A percentile compares a stretch with the other conserved stretches of the same genome.
Evolutionary conservation across 2,797 vertebrate genomes (phyloP).

Genomic region (Delichon dasypus): DNA sequence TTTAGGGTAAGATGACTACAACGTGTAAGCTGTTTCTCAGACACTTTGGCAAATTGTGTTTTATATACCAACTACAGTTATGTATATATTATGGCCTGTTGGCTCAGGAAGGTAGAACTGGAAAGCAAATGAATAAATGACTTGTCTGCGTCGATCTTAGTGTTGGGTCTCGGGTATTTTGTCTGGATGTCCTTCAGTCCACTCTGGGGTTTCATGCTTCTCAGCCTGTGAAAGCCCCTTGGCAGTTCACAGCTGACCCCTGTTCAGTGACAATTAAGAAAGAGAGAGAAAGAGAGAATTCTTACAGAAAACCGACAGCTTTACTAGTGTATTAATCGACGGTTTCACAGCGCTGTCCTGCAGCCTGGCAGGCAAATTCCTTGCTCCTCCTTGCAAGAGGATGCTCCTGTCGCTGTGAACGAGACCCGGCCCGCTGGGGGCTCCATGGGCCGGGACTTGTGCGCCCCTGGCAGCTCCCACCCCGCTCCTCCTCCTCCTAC

Average conservation of each 20-base stretch:
- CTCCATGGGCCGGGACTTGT: background rate
- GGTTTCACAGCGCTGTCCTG: background rate
- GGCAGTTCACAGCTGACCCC: background rate
- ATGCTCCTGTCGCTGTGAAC: background rate
- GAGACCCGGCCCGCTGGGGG: background rate
- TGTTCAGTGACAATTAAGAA: background rate
- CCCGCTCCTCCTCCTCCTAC: background rate
- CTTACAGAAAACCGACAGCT: background rate
- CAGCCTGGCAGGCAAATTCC: background rate
- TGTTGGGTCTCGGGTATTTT: background rate
- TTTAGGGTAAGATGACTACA: background rate
- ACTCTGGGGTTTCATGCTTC: background rate
- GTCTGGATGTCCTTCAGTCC: background rate
- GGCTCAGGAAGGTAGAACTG: background rate
- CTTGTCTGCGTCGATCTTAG: background rate
- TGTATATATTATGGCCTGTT: background rate
- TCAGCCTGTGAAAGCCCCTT: background rate
- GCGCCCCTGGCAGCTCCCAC: background rate
- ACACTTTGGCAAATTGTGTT: background rate
- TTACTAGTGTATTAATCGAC: background rate
- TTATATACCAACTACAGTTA: background rate
- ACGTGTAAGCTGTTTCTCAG: background rate
- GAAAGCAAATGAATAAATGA: background rate
- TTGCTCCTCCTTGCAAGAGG: background rate
- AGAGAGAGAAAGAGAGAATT: background rate